Conservation (phyloP, 1,140 invertebrate genomes). For the Thereuonema tuberculata region DNA sequence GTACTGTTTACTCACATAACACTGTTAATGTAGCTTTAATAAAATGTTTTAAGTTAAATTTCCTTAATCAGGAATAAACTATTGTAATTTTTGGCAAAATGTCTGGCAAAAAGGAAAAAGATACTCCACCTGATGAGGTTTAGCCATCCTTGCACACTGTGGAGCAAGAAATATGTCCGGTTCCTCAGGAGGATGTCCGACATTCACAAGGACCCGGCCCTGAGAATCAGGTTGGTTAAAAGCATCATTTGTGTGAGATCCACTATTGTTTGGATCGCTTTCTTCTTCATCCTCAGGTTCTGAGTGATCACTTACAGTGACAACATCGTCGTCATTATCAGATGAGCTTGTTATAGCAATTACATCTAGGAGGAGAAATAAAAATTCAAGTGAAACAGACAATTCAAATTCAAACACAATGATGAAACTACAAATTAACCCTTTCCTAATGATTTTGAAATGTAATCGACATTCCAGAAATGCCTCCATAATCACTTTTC, state of each 20-base stretch:
- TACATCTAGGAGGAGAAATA: neutral
- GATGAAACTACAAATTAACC: neutral
- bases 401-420: neutral
- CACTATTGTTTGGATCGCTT: constrained; percentile 50
- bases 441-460: neutral
- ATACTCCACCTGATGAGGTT: constrained; percentile 91
- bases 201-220: constrained; percentile 85
- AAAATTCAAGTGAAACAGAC: neutral
- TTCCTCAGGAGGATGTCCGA: constrained; percentile 86
- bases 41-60: too few species aligned
- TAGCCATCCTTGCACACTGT: constrained; percentile 81
- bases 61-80: too few species aligned
- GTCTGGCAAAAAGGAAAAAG: too few species aligned
- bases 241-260: constrained; percentile 38
- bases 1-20: too few species aligned
- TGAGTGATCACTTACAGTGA: constrained; percentile 21
- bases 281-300: constrained; percentile 36
- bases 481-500: too few species aligned
- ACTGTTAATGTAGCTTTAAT: too few species aligned
- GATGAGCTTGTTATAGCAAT: constrained; percentile 55
- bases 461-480: neutral
- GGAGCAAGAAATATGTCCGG: constrained; percentile 85
- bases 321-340: constrained; percentile 43
- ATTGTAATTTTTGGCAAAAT: too few species aligned
- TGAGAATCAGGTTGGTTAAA: constrained; percentile 83